Evolutionary conservation across 2,113 vertebrate genomes (phyloP).

Genomic region (Hydropotes inermis): DNA sequence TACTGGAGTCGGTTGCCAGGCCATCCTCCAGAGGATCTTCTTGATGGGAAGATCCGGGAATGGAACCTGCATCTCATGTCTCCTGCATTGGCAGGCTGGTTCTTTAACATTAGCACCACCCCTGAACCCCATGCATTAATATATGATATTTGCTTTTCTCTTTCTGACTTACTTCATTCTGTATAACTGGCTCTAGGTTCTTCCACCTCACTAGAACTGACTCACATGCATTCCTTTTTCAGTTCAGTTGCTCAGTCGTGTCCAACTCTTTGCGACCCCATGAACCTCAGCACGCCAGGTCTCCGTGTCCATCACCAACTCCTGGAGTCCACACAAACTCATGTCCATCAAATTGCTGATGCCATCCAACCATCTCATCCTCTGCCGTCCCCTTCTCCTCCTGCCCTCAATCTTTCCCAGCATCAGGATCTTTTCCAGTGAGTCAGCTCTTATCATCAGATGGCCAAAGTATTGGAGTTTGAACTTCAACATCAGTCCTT

Average conservation of each 20-base stretch:
- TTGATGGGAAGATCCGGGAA: background rate
- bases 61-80: background rate
- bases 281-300: background rate
- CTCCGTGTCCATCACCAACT: background rate
- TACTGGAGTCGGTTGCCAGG: background rate
- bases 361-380: background rate
- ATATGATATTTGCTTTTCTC: background rate
- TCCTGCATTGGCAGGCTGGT: background rate
- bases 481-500: background rate
- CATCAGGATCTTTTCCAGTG: background rate
- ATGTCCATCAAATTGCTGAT: rapidly evolving
- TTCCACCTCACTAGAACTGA: background rate
- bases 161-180: background rate
- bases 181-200: background rate
- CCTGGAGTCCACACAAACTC: background rate
- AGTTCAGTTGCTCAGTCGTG: background rate
- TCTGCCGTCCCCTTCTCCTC: background rate
- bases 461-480: background rate
- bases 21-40: background rate
- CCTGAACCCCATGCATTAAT: background rate
- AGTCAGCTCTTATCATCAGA: background rate
- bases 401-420: background rate
- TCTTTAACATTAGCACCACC: background rate
- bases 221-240: background rate
- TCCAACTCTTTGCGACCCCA: background rate